Percentiles rank a stretch among this genome's conserved stretches.
Evolutionary conservation across 2,888 invertebrate species (phyloP).

Genomic region (Acholoe squamosa): DNA sequence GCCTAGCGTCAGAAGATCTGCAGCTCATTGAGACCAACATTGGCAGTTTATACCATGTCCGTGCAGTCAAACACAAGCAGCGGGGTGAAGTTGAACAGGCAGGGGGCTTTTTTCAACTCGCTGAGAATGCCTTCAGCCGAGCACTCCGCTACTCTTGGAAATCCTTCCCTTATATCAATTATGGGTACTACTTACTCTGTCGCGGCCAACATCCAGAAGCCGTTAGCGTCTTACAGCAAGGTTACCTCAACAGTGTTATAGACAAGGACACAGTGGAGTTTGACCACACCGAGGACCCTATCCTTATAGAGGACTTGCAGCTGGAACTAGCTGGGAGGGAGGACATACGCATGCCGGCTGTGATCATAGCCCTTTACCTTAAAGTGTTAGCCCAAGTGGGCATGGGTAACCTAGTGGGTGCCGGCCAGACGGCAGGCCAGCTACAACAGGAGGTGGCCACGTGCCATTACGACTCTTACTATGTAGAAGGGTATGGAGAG

Average conservation of each 20-base stretch:
- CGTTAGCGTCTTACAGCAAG: slow-evolving; percentile 65
- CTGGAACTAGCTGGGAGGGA: slow-evolving; percentile 66
- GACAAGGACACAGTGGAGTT: slow-evolving; percentile 70
- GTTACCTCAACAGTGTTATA: slow-evolving; percentile 69
- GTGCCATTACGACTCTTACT: slow-evolving; percentile 66
- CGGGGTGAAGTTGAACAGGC: slow-evolving; percentile 57
- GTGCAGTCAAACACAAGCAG: slow-evolving; percentile 64
- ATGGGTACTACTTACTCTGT: slow-evolving; percentile 68
- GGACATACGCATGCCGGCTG: slow-evolving; percentile 67
- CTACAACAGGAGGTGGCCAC: slow-evolving; percentile 63
- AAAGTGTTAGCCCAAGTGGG: slow-evolving; percentile 64
- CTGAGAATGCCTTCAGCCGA: slow-evolving; percentile 66
- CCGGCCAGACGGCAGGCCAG: slow-evolving; percentile 62
- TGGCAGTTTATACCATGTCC: slow-evolving; percentile 69
- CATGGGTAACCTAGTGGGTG: slow-evolving; percentile 64
- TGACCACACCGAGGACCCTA: slow-evolving; percentile 70
- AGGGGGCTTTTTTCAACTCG: slow-evolving; percentile 58
- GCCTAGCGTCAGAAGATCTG: slow-evolving; percentile 66
- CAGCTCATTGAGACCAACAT: slow-evolving; percentile 69
- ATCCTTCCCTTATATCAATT: slow-evolving; percentile 70
- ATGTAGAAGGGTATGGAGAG: slow-evolving; percentile 66
- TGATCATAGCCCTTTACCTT: slow-evolving; percentile 67
- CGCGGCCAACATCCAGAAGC: slow-evolving; percentile 64
- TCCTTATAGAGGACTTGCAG: slow-evolving; percentile 66
- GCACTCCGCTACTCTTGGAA: slow-evolving; percentile 69